phyloP scores from a whole-genome alignment of 2,888 invertebrate species.

The Glaucopsyche alexis region DNA sequence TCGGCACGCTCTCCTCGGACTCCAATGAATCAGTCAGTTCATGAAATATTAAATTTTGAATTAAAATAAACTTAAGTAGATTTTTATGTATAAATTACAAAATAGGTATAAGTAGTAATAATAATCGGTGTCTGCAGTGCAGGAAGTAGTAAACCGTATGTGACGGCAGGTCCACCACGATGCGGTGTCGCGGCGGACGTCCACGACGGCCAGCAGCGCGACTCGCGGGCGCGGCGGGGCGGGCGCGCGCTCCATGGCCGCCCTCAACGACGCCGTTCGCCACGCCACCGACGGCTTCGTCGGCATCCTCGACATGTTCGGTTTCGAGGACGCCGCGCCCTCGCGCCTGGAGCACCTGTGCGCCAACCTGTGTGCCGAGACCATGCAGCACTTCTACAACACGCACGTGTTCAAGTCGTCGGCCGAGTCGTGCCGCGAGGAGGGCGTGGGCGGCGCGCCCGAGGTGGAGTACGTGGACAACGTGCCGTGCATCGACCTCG shows the following conservation, averaged over 20 bases:
- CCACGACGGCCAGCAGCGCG: conserved; percentile 86
- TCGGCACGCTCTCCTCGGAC: conserved; percentile 93
- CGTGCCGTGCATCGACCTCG: conserved; percentile 96
- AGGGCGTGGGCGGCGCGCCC: conserved; percentile 93
- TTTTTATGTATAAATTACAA: too few species aligned
- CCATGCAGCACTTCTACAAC: conserved; percentile 98
- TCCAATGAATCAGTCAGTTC: conserved; percentile 93
- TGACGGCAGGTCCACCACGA: conserved; percentile 80
- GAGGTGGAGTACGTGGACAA: conserved; percentile 97
- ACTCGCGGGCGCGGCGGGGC: conserved; percentile 82
- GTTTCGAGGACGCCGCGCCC: conserved; percentile 95
- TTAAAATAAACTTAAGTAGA: background rate
- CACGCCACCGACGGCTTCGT: conserved; percentile 97
- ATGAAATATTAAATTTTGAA: background rate
- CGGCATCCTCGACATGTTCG: conserved; percentile 97
- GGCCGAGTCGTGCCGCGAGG: conserved; percentile 93
- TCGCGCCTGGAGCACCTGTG: conserved; percentile 95
- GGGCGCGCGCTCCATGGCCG: conserved; percentile 94
- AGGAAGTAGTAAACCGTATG: background rate
- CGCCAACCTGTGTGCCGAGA: conserved; percentile 97
- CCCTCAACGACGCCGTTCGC: conserved; percentile 93
- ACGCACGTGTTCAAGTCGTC: conserved; percentile 75
- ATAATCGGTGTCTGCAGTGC: too few species aligned
- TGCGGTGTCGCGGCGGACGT: conserved; percentile 90
- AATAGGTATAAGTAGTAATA: too few species aligned